A percentile compares a stretch with the other conserved stretches of the same genome.
Conservation (phyloP, 2,797 vertebrate genomes). For the Tinamus major region DNA sequence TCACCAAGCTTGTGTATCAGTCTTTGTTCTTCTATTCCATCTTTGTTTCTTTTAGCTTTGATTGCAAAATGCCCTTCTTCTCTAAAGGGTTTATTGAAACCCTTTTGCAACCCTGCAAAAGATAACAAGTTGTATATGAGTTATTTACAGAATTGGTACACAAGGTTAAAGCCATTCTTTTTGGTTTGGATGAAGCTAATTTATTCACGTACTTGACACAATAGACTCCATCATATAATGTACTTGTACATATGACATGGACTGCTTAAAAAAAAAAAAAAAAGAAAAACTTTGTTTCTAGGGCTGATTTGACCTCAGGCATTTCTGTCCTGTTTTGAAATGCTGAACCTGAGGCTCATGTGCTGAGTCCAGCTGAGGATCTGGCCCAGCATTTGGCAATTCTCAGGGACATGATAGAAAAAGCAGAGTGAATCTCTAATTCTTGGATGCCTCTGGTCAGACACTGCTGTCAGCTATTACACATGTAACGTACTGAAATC, state of each 20-base stretch:
- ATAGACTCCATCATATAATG: background rate
- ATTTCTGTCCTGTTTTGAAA: conserved; percentile 58
- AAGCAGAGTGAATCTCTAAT: background rate
- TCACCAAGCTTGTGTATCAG: background rate
- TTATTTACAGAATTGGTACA: background rate
- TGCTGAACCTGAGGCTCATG: conserved; percentile 43
- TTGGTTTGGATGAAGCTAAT: background rate
- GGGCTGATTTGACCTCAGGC: conserved; percentile 32
- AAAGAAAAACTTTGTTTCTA: background rate
- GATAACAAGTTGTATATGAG: background rate
- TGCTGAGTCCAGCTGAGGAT: conserved; percentile 41
- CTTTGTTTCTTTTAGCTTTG: background rate
- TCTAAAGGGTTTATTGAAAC: background rate
- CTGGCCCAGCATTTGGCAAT: conserved; percentile 3
- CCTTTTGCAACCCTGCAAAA: background rate
- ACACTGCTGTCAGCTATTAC: background rate
- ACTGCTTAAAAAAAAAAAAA: background rate
- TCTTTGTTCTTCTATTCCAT: background rate
- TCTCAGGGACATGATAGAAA: background rate
- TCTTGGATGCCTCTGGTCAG: conserved; percentile 12
- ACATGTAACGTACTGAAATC: background rate
- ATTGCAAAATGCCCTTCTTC: background rate
- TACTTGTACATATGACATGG: background rate
- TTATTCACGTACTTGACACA: background rate
- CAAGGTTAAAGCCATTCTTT: background rate